These are phyloP conservation scores for Aldrovandia affinis DNA, from an alignment of 2,797 vertebrate genomes.

Conservation along the genomic window DNA sequence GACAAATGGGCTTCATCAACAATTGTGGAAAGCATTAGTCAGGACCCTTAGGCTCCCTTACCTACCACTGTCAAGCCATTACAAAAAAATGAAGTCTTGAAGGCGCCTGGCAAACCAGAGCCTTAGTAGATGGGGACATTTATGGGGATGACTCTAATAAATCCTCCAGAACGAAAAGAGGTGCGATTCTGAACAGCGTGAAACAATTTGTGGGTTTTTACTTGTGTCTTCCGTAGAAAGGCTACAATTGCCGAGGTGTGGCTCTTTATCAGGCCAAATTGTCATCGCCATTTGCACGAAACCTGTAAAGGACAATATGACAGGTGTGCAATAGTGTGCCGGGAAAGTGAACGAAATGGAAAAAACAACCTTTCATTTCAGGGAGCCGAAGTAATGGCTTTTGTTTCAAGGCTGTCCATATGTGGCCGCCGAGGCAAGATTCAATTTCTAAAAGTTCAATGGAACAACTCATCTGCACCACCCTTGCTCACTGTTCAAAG, in stretches of 20 bases:
- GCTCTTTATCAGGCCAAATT: not conserved
- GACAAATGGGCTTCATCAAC: constrained; percentile 53
- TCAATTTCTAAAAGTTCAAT: constrained; percentile 43
- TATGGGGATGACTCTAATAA: not conserved
- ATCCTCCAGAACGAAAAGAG: not conserved
- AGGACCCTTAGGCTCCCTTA: constrained; percentile 44
- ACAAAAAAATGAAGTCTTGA: not conserved
- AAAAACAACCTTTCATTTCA: constrained; percentile 23
- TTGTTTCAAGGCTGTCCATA: constrained; percentile 14
- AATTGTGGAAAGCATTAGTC: constrained; percentile 39
- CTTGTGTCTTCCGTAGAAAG: not conserved
- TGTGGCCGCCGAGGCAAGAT: constrained; percentile 24
- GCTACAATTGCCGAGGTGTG: not conserved
- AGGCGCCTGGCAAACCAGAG: not conserved
- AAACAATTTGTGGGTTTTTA: not conserved
- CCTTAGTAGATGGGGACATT: not conserved
- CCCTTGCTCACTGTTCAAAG: constrained; percentile 23
- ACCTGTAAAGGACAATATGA: not conserved
- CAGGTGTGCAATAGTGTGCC: constrained; percentile 24
- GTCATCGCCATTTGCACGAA: not conserved
- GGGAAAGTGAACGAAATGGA: not conserved
- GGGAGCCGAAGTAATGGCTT: not conserved
- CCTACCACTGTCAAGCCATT: not conserved
- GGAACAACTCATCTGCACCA: constrained; percentile 23
- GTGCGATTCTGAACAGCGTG: not conserved